These are phyloP conservation scores for Sarcophaga variegata DNA, from an alignment of 2,888 invertebrate species.

Conservation along the genomic window DNA sequence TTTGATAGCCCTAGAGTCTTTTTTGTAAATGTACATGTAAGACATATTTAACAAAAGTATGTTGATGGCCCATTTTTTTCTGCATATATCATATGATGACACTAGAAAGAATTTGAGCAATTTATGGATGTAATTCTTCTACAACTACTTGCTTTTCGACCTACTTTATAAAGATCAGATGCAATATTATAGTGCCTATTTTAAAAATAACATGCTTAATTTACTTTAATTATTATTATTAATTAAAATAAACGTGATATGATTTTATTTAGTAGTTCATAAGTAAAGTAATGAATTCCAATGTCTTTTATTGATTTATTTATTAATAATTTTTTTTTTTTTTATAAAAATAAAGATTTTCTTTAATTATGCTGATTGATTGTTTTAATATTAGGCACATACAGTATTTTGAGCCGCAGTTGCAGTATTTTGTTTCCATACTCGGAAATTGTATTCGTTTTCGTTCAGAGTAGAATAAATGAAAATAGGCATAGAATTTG, in stretches of 20 bases:
- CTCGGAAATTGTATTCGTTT: conserved; percentile 85
- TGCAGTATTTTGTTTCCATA: conserved; percentile 83
- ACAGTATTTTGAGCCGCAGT: conserved; percentile 82
- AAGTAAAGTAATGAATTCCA: conserved; percentile 41
- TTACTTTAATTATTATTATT: conserved; percentile 29
- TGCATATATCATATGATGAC: too few relatives aligned
- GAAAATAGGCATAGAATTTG: conserved; percentile 87
- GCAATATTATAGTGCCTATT: conserved; percentile 80
- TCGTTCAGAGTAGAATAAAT: conserved; percentile 85
- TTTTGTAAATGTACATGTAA: too few relatives aligned
- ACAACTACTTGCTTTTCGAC: not conserved
- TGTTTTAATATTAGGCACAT: conserved; percentile 75
- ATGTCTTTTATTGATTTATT: conserved; percentile 45
- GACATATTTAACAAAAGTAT: too few relatives aligned
- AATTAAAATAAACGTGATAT: conserved; percentile 65
- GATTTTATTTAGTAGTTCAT: conserved; percentile 58
- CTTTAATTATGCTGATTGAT: conserved; percentile 5
- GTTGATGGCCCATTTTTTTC: too few relatives aligned
- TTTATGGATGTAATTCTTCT: too few relatives aligned
- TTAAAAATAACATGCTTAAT: conserved; percentile 47
- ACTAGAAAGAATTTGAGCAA: too few relatives aligned
- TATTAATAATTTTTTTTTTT: conserved; percentile 43
- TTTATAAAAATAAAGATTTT: conserved; percentile 59
- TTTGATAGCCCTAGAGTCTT: too few relatives aligned
- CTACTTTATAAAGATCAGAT: conserved; percentile 71